Evolutionary conservation across 2,888 invertebrate species (phyloP).

Genomic region (Lordiphosa andalusiaca): DNA sequence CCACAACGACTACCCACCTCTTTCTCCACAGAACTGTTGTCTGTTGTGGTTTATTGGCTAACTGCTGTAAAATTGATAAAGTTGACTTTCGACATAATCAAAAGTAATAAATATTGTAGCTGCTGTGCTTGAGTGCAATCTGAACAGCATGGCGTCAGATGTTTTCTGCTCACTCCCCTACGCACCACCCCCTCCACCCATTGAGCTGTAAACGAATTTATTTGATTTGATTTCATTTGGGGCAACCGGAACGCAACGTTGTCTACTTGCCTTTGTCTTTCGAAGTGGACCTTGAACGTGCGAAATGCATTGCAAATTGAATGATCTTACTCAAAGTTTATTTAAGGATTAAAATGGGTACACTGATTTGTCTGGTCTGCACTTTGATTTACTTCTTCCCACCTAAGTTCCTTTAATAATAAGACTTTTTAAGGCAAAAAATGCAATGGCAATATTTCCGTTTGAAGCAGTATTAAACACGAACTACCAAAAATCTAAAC

Average conservation of each 20-base stretch:
- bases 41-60: constrained; percentile 69
- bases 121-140: constrained; percentile 69
- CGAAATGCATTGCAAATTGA: constrained; percentile 50
- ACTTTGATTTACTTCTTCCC: no score
- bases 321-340: constrained; percentile 33
- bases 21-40: constrained; percentile 26
- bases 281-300: constrained; percentile 35
- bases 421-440: no score
- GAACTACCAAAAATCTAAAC: no score
- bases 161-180: constrained; percentile 13
- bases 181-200: not conserved
- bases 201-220: constrained; percentile 42
- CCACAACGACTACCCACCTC: constrained; percentile 14
- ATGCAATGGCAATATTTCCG: no score
- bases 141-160: constrained; percentile 58
- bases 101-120: constrained; percentile 74
- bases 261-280: constrained; percentile 28
- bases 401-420: no score
- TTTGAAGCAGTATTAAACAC: no score
- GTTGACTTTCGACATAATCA: constrained; percentile 74
- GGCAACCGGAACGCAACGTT: constrained; percentile 36
- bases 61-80: constrained; percentile 75
- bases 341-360: constrained; percentile 2
- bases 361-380: no score
- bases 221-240: constrained; percentile 59